Evolutionary conservation across 2,888 invertebrate species (phyloP).

Genomic region (Eretmocerus hayati): DNA sequence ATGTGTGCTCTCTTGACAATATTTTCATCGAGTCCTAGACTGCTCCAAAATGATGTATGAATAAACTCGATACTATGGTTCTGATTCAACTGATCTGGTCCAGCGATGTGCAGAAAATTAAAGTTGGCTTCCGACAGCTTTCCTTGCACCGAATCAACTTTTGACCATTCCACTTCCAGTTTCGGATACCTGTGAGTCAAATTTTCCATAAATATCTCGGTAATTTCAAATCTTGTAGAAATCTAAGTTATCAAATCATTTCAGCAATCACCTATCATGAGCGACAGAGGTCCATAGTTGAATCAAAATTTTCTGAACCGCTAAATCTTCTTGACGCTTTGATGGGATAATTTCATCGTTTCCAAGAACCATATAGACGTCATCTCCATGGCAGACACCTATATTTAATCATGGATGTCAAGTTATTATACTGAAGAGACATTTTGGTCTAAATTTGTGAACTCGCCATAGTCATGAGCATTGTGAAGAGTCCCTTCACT

Average conservation of each 20-base stretch:
- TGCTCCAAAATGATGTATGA: slow-evolving; percentile 3
- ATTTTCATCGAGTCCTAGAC: no score
- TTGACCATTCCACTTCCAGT: slow-evolving; percentile 1
- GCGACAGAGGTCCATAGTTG: slow-evolving; percentile 6
- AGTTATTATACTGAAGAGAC: no score
- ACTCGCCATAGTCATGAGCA: no score
- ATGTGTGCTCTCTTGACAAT: no score
- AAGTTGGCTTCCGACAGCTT: no score
- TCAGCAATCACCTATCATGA: neutral
- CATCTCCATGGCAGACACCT: slow-evolving; percentile 38
- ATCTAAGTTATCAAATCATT: no score
- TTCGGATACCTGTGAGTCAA: no score
- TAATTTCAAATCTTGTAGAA: no score
- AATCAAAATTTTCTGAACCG: neutral
- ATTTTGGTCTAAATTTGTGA: no score
- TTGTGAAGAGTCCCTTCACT: no score
- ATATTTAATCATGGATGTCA: no score
- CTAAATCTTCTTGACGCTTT: neutral
- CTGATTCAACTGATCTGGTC: slow-evolving; percentile 45
- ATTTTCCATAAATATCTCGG: no score
- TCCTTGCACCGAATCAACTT: neutral
- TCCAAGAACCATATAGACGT: slow-evolving; percentile 4
- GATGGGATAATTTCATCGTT: neutral
- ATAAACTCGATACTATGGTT: slow-evolving; percentile 41
- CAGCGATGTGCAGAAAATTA: slow-evolving; percentile 26